These are phyloP conservation scores for Megamerina dolium DNA, from an alignment of 2,888 invertebrate genomes.

Conservation along the genomic window DNA sequence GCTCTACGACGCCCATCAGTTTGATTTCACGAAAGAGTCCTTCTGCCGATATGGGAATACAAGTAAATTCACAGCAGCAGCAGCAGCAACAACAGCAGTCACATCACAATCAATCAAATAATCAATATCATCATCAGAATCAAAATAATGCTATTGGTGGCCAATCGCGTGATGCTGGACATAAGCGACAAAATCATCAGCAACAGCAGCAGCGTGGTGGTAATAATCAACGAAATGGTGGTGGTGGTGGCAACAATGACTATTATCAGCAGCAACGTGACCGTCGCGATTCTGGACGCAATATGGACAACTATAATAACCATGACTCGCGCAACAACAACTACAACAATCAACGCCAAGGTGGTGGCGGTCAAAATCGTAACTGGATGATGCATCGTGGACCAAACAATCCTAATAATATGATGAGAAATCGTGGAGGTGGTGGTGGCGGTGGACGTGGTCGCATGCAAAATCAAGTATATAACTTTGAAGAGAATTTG, in stretches of 20 bases:
- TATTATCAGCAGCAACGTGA: constrained; percentile 41
- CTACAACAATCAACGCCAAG: constrained; percentile 40
- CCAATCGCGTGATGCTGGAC: constrained; percentile 46
- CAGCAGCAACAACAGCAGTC: constrained; percentile 30
- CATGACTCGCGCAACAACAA: constrained; percentile 35
- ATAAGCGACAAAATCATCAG: constrained; percentile 42
- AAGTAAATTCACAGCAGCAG: constrained; percentile 51
- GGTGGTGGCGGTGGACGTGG: constrained; percentile 44
- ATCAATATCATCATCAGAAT: constrained; percentile 28
- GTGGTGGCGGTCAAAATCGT: constrained; percentile 33
- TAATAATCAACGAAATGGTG: constrained; percentile 30
- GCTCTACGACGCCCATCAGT: constrained; percentile 75
- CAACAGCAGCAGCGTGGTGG: constrained; percentile 32
- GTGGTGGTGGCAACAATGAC: constrained; percentile 24
- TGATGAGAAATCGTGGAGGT: constrained; percentile 46
- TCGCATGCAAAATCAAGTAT: constrained; percentile 45
- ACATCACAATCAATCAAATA: constrained; percentile 53
- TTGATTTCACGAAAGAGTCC: constrained; percentile 73
- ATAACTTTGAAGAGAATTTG: background rate
- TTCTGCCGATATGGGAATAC: constrained; percentile 78
- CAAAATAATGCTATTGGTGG: constrained; percentile 39
- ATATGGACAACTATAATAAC: constrained; percentile 39
- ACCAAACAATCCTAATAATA: constrained; percentile 34
- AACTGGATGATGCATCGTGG: constrained; percentile 47
- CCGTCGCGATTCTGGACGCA: constrained; percentile 45